These are phyloP conservation scores for Aphidoletes aphidimyza DNA, from an alignment of 2,888 invertebrate species.

Conservation along the genomic window DNA sequence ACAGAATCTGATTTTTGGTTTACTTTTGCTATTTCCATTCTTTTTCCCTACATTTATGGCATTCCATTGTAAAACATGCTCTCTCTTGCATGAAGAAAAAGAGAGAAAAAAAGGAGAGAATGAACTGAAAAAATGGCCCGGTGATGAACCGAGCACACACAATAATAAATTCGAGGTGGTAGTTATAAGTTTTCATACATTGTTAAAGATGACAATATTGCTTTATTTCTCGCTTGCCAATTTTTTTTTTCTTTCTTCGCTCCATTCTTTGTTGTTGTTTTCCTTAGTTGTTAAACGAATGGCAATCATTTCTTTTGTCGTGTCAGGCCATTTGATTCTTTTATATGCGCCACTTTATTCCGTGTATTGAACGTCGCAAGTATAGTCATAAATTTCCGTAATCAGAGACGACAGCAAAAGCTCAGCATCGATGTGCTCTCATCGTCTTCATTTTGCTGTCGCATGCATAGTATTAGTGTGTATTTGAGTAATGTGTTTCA, in stretches of 20 bases:
- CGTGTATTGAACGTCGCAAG: conserved; percentile 20
- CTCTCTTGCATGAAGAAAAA: neutral
- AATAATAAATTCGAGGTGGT: neutral
- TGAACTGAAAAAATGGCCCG: neutral
- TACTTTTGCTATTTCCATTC: neutral
- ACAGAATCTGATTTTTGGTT: neutral
- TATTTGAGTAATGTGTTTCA: neutral
- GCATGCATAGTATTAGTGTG: neutral
- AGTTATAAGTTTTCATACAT: conserved; percentile 31
- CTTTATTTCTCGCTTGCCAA: neutral
- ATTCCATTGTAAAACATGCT: neutral
- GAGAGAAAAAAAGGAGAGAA: no score
- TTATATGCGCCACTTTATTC: conserved; percentile 2
- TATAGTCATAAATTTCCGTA: conserved; percentile 37
- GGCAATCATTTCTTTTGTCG: conserved; percentile 34
- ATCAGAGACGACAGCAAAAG: neutral
- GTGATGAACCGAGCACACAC: neutral
- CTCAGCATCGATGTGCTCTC: conserved; percentile 5
- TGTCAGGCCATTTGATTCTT: conserved; percentile 42
- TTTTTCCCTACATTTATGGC: neutral
- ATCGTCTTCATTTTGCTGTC: neutral
- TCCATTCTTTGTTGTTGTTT: neutral
- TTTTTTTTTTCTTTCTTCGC: neutral
- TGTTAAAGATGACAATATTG: conserved; percentile 24
- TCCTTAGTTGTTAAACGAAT: conserved; percentile 2